Evolutionary conservation across 2,888 invertebrate genomes (phyloP), one percentile per base, ranked within the genome.

Genomic region (Dusona sp.): DNA sequence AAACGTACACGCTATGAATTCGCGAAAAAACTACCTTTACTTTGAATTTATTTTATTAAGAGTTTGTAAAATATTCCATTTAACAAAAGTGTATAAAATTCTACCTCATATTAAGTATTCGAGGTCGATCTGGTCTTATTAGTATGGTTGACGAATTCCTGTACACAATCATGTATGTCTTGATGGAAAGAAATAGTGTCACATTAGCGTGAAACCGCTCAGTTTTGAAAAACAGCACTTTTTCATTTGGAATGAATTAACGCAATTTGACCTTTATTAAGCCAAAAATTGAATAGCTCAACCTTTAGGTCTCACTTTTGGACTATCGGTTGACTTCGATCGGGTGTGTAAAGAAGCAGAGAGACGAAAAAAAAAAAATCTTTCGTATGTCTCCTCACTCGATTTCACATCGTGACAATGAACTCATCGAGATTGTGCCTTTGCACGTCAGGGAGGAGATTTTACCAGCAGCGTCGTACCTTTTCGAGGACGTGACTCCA

Each of bases 401-500:
- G 84, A 77, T 78, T 84, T 78, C 84, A 78, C 84, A 73, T 64
- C 73, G 74, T 84, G 86, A 84, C 89, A 90, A 91, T 89, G 90
- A 90, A 90, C 89, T 78, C 88, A 88, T 90, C 88, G 86, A 85
- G 79, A 33, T 70, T 45, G 72, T 77, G 78, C 73, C 73, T 81
- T 83, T 78, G 74, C 67, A 45, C 77, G 51, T 51, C 57, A 25
- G 54, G 25, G 68, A 54, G 38, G 61, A 61, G 83, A 86, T 78
- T 81, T 80, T 73, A 74, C 68, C 83, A 57, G 29, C 33, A 87
- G 83, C 83, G 77, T 82, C 48, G 84, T 79, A 61, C 77, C 51
- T 74, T 61, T 64, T 64, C 72, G 48, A 78, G 54, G 86, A 91
- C 91, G 90, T 91, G 91, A 90, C 90, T 87, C 84, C 87, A 89